phyloP scores from a whole-genome alignment of 2,888 invertebrate species.

The Metalampra italica region DNA sequence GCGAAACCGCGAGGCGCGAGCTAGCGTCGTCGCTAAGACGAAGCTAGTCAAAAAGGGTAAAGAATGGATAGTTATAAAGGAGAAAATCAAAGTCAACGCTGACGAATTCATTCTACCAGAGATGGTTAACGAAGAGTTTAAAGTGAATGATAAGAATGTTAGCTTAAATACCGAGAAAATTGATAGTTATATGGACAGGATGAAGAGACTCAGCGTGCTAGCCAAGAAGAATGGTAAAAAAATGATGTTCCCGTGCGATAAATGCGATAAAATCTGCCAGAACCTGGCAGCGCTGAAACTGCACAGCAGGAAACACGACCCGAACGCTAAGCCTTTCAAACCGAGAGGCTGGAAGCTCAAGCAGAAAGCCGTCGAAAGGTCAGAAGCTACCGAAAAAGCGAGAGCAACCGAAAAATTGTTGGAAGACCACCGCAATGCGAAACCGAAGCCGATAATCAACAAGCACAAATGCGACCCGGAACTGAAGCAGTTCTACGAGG shows the following conservation, averaged over 20 bases:
- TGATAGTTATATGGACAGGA: conserved; percentile 35
- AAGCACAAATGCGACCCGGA: conserved; percentile 58
- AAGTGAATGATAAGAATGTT: conserved; percentile 9
- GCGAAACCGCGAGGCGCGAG: conserved; percentile 30
- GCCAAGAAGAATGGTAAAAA: conserved; percentile 40
- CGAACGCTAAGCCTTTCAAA: conserved; percentile 45
- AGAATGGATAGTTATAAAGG: conserved; percentile 54
- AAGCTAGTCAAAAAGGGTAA: conserved; percentile 48
- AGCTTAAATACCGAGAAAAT: conserved; percentile 10
- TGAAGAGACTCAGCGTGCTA: conserved; percentile 39
- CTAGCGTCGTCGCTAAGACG: conserved; percentile 35
- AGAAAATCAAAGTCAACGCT: conserved; percentile 24
- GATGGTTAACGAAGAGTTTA: conserved; percentile 26
- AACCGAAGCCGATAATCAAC: conserved; percentile 48
- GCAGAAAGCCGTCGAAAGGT: conserved; percentile 12
- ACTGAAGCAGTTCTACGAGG: conserved; percentile 52
- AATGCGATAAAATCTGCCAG: conserved; percentile 55
- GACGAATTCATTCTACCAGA: conserved; percentile 33
- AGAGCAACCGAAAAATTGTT: neutral
- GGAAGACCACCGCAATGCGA: conserved; percentile 28
- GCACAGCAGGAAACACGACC: conserved; percentile 50
- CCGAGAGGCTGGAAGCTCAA: conserved; percentile 52
- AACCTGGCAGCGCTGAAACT: conserved; percentile 48
- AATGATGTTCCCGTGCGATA: conserved; percentile 55
- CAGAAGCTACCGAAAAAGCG: conserved; percentile 2